These are phyloP conservation scores for Agriotes lineatus DNA, from an alignment of 2,888 invertebrate genomes.

Conservation along the genomic window DNA sequence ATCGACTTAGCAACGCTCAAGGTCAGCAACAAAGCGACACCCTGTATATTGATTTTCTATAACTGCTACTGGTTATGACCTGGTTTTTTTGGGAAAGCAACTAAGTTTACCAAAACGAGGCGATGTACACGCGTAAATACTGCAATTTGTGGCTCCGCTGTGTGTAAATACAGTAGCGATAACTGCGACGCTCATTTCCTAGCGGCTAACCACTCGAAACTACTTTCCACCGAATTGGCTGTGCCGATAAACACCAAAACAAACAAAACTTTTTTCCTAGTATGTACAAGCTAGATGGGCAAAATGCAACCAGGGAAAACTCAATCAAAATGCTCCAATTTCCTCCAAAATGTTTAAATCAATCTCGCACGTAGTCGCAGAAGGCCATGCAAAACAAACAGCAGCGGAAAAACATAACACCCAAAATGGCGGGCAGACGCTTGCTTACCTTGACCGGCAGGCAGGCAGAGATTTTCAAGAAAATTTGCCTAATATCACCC, in stretches of 20 bases:
- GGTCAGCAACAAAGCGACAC: constrained; percentile 34
- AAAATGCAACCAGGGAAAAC: too few relatives aligned
- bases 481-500: constrained; percentile 72
- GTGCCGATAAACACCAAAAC: not conserved
- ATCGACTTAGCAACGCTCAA: not conserved
- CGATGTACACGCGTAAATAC: too few relatives aligned
- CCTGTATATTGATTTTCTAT: constrained; percentile 54
- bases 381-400: not conserved
- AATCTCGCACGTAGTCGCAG: not conserved
- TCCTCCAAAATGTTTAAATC: not conserved
- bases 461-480: constrained; percentile 78
- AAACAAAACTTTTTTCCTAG: constrained; percentile 16
- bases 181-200: too few relatives aligned
- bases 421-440: constrained; percentile 60
- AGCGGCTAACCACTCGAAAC: too few relatives aligned
- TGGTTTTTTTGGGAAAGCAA: too few relatives aligned
- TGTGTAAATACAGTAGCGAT: too few relatives aligned
- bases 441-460: constrained; percentile 79
- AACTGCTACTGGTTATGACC: too few relatives aligned
- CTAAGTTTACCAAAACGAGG: too few relatives aligned
- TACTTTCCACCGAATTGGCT: constrained; percentile 3
- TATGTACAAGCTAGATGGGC: not conserved
- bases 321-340: too few relatives aligned
- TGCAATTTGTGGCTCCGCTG: too few relatives aligned
- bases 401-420: constrained; percentile 2